Conservation (phyloP, 2,113 vertebrate species). For the Sapayoa aenigma region DNA sequence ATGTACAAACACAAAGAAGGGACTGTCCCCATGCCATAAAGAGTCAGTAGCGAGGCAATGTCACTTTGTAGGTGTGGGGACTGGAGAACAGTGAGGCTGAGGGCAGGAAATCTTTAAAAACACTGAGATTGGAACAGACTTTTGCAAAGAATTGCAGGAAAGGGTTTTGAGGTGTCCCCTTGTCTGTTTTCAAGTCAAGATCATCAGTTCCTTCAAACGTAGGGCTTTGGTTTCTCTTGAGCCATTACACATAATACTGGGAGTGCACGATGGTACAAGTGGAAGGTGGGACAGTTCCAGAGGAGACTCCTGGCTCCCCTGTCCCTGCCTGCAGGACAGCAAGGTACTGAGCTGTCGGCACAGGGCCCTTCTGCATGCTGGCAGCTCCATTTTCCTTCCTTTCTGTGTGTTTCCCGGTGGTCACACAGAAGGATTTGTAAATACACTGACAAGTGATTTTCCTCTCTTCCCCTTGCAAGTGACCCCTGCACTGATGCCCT, state of each 20-base stretch:
- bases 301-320: background rate
- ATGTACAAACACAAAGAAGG: background rate
- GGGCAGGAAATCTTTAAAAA: background rate
- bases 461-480: background rate
- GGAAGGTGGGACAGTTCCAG: background rate
- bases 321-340: background rate
- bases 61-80: background rate
- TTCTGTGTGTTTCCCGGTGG: background rate
- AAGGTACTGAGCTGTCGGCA: background rate
- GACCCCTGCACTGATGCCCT: background rate
- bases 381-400: background rate
- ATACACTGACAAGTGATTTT: background rate
- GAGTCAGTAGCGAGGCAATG: background rate
- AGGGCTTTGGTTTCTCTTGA: background rate
- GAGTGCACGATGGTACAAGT: background rate
- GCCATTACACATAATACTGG: background rate
- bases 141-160: background rate
- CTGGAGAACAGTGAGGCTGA: background rate
- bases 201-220: background rate
- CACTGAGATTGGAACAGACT: background rate
- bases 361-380: rapidly evolving
- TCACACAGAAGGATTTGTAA: background rate
- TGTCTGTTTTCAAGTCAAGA: background rate
- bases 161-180: background rate
- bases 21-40: background rate